These are phyloP conservation scores for Pseudomyrmex sp. DNA, from an alignment of 1,140 invertebrate species.

Conservation along the genomic window DNA sequence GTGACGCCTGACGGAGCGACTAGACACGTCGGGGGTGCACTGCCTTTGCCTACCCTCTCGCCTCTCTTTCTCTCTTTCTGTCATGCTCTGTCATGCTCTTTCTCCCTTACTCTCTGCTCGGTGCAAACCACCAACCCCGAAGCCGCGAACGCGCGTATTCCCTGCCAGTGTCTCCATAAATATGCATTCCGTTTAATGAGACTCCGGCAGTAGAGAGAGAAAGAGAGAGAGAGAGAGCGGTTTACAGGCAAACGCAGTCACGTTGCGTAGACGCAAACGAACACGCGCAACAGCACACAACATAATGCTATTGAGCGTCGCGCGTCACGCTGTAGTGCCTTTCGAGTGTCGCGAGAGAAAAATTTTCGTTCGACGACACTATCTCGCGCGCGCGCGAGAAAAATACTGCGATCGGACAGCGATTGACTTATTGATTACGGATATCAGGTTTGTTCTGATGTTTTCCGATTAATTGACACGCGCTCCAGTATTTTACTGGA, in stretches of 20 bases:
- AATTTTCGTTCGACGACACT: constrained; percentile 33
- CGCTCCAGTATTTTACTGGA: neutral
- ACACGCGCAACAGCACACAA: constrained; percentile 38
- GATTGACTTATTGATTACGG: neutral
- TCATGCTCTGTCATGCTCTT: neutral
- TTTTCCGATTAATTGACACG: neutral
- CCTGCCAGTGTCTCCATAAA: constrained; percentile 70
- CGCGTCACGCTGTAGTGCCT: constrained; percentile 52
- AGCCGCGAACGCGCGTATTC: constrained; percentile 39
- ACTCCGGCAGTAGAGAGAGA: constrained; percentile 50
- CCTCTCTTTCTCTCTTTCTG: neutral
- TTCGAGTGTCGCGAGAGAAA: constrained; percentile 46
- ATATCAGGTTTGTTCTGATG: neutral
- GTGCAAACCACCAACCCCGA: constrained; percentile 32
- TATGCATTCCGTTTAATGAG: constrained; percentile 75
- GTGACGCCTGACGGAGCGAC: constrained; percentile 64
- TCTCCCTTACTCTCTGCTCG: constrained; percentile 15
- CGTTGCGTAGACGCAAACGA: constrained; percentile 57
- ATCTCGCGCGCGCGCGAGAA: neutral
- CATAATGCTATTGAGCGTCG: constrained; percentile 65
- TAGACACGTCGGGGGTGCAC: constrained; percentile 54
- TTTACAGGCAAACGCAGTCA: constrained; percentile 63
- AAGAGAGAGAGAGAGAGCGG: constrained; percentile 14
- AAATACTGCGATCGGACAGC: neutral
- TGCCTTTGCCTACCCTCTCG: neutral